Conservation (phyloP, 1,140 invertebrate species). For the Metopolophium dirhodum region DNA sequence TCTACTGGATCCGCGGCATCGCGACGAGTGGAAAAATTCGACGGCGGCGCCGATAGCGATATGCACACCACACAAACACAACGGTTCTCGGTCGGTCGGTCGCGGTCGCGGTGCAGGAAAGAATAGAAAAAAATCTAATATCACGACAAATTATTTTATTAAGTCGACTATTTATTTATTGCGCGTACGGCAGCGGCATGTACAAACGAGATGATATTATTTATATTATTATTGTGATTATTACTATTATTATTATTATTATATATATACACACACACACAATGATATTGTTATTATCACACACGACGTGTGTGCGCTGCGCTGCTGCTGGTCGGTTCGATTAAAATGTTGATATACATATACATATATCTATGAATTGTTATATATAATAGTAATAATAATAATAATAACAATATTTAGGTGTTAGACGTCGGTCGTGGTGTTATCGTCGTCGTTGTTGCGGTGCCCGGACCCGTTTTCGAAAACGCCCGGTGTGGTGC, state of each 20-base stretch:
- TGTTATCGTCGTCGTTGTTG: neutral
- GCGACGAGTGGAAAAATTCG: neutral
- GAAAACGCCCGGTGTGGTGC: constrained; percentile 55
- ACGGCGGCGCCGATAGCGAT: neutral
- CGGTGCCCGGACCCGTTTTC: constrained; percentile 27
- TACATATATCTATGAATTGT: neutral
- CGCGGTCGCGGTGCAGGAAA: neutral
- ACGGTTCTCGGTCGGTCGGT: neutral
- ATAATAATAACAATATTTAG: neutral
- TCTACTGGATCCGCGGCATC: constrained; percentile 9
- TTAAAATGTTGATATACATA: neutral
- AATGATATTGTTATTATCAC: constrained; percentile 17
- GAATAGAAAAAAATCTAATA: neutral
- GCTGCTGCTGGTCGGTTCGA: neutral
- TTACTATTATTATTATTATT: neutral
- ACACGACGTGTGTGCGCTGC: neutral
- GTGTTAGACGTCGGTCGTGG: neutral
- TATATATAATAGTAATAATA: neutral
- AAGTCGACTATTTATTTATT: no score
- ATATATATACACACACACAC: neutral
- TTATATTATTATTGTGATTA: neutral
- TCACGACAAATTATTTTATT: neutral
- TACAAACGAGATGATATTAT: neutral
- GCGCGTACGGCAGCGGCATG: neutral
- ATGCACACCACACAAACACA: neutral